Evolutionary conservation across 2,113 vertebrate genomes (phyloP), one percentile per base, ranked within the genome.

Genomic region (Lathamus discolor): DNA sequence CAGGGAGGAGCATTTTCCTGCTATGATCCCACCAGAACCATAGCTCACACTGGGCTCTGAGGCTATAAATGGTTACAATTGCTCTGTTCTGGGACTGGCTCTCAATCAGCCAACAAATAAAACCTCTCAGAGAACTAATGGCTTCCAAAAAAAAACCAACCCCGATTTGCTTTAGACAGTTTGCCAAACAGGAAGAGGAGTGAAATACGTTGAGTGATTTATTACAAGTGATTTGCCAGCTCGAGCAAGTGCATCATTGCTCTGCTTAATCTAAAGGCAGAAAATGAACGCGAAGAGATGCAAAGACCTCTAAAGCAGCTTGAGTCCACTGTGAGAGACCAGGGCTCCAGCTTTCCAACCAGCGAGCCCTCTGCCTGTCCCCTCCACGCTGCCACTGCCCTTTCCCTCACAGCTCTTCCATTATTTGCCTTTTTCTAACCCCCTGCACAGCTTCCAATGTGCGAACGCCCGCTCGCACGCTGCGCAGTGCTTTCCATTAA

Each of bases 131-230:
- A 87, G 22, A 76, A 49, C 74, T 52, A 81, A 79, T 44, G 33
- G 83, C n/a, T 95, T 89, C 67, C 39, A 57, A 69, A 88, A 84
- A 61, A 59, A 76, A 39, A 59, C 37, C 22, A 14, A 35, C 33
- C 72, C 86, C n/a, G 8, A 35, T 79, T 93, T 69, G 70, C 86
- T 95, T 92, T 62, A 96, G 88, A 88, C 44, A 51, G 43, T 81
- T 81, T 95, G 92, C 93, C 94, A 96, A 95, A 91, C 66, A 93
- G 93, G 90, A 96, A 96, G 37, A 94, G 77, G 49, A 95, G 52
- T 61, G 73, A 95, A 95, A 83, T 88, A 57, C 24, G 59, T 83
- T 29, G 78, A 93, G 82, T 90, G 95, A 94, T 96, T 94, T 93
- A 91, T 85, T 77, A 51, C 74, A 33, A 93, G 78, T 22, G 70